Conservation (phyloP, 2,888 invertebrate species). For the Nomada ferruginata region DNA sequence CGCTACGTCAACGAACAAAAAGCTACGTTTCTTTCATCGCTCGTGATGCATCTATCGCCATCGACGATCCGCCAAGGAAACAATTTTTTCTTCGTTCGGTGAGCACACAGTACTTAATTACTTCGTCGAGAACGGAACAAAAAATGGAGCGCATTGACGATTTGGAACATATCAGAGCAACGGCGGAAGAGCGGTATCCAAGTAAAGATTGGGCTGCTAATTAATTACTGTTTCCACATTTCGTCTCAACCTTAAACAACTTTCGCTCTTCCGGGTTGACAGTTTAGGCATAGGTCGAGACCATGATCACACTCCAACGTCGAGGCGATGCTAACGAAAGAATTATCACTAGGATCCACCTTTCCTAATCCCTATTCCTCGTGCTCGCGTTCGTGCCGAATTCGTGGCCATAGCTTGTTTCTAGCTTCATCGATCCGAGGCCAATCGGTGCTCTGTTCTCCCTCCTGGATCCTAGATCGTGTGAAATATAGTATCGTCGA, state of each 20-base stretch:
- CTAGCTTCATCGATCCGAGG: slow-evolving; percentile 9
- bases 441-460: background rate
- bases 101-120: slow-evolving; percentile 43
- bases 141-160: slow-evolving; percentile 55
- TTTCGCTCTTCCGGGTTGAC: slow-evolving; percentile 62
- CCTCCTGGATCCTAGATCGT: slow-evolving; percentile 11
- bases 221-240: background rate
- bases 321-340: slow-evolving; percentile 52
- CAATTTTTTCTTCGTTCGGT: slow-evolving; percentile 16
- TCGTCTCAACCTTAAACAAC: background rate
- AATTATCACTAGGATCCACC: background rate
- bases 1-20: slow-evolving; percentile 55
- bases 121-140: slow-evolving; percentile 39
- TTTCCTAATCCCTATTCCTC: background rate
- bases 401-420: slow-evolving; percentile 9
- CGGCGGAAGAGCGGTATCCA: slow-evolving; percentile 57
- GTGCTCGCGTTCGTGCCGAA: background rate
- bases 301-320: slow-evolving; percentile 52
- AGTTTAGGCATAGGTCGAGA: slow-evolving; percentile 58
- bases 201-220: slow-evolving; percentile 14
- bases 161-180: slow-evolving; percentile 73
- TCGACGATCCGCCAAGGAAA: slow-evolving; percentile 36
- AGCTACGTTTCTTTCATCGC: slow-evolving; percentile 52
- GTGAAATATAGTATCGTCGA: slow-evolving; percentile 32
- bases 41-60: background rate